phyloP scores from a whole-genome alignment of 1,140 invertebrate genomes.

The Platorchestia sp. region DNA sequence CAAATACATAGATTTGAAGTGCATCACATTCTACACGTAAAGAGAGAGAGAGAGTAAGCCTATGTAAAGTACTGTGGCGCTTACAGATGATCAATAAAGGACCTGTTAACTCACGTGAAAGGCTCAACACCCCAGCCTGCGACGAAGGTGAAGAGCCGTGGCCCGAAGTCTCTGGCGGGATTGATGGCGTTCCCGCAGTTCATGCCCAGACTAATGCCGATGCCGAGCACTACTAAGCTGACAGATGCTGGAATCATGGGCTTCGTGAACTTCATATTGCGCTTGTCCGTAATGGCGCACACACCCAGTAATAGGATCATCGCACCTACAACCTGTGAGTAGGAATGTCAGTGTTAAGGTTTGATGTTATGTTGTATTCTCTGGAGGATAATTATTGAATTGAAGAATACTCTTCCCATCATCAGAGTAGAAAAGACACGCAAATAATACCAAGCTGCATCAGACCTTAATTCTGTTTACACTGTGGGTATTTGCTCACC shows the following conservation, averaged over 20 bases:
- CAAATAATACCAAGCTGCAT: background rate
- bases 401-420: background rate
- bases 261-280: conserved; percentile 73
- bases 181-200: conserved; percentile 79
- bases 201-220: conserved; percentile 75
- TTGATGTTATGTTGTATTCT: background rate
- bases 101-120: conserved; percentile 70
- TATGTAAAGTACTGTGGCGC: too few relatives aligned
- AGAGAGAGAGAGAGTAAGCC: too few relatives aligned
- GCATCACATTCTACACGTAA: background rate
- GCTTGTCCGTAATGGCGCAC: conserved; percentile 74
- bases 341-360: background rate
- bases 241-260: conserved; percentile 73
- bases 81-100: too few relatives aligned
- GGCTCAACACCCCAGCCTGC: conserved; percentile 75
- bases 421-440: background rate
- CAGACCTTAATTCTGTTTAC: too few relatives aligned
- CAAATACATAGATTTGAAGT: too few relatives aligned
- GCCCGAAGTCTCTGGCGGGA: conserved; percentile 77
- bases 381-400: background rate
- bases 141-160: conserved; percentile 75
- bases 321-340: conserved; percentile 75
- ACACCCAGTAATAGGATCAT: conserved; percentile 74
- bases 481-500: background rate
- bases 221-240: conserved; percentile 74